Conservation (phyloP, 2,888 invertebrate genomes). For the Parnassius glacialis region DNA sequence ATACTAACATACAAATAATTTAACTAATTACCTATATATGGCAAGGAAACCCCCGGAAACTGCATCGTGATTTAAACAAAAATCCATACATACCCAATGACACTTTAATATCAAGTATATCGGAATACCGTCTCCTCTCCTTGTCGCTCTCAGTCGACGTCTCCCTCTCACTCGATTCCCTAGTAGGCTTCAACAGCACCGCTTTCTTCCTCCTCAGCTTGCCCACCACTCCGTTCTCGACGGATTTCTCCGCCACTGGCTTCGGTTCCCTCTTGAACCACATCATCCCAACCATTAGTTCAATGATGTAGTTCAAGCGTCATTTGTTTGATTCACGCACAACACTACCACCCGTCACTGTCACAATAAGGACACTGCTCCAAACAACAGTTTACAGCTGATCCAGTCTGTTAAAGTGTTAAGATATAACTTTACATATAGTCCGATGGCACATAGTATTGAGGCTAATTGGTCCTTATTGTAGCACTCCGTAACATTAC, state of each 20-base stretch:
- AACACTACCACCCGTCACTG: background rate
- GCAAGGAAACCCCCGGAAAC: slow-evolving; percentile 40
- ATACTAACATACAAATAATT: too few relatives aligned
- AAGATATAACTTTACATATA: background rate
- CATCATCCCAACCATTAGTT: slow-evolving; percentile 64
- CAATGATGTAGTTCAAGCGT: slow-evolving; percentile 11
- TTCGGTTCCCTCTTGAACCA: slow-evolving; percentile 75
- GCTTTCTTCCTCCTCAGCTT: slow-evolving; percentile 70
- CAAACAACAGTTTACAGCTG: background rate
- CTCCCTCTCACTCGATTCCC: slow-evolving; percentile 73
- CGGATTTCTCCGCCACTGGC: slow-evolving; percentile 56
- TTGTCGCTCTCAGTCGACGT: slow-evolving; percentile 74
- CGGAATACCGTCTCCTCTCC: slow-evolving; percentile 69
- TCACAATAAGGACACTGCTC: background rate
- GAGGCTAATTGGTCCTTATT: background rate
- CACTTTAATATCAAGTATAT: slow-evolving; percentile 70
- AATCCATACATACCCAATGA: slow-evolving; percentile 60
- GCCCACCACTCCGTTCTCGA: slow-evolving; percentile 61
- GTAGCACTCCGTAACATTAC: slow-evolving; percentile 5
- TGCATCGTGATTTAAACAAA: slow-evolving; percentile 30
- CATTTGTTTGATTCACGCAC: slow-evolving; percentile 10
- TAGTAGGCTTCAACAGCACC: slow-evolving; percentile 59
- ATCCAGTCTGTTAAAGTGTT: background rate
- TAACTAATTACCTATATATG: slow-evolving; percentile 31
- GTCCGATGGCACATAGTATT: slow-evolving; percentile 14